Evolutionary conservation across 2,888 invertebrate genomes (phyloP), one percentile per base, ranked within the genome.

Genomic region (Spicauda simplicius): DNA sequence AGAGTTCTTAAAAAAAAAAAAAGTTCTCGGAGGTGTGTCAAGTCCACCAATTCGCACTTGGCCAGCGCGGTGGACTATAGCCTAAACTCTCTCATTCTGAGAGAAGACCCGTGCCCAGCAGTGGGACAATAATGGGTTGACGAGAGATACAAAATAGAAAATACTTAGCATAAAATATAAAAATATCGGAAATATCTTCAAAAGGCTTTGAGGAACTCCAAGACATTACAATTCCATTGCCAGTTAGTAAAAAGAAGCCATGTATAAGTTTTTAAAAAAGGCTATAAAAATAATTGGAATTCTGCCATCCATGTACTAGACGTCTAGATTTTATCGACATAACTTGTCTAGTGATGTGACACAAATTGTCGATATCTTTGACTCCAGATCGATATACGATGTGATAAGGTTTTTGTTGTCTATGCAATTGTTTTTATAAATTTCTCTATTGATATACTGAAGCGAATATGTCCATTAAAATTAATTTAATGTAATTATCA

Each of bases 261-360:
- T 57, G 48, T 57, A 30, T 12, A 33, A 20, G 57, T 30, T 50
- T 63, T 48, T 30, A 37, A 62, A 62, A 62, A 65, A 65, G 64
- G 20, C 25, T 59, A 59, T 65, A 41, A 65, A 64, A 62, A 67
- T 75, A 74, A 75, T 74, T 75, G 73, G 71, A 60, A 68, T 69
- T 71, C 69, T 72, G 70, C 64, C 65, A 52, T 60, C 69, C 60
- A 67, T 71, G 72, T 74, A 74, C 74, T 58, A 70, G 25, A 70
- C 69, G 41, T 71, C 70, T 70, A 74, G 73, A 73, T 73, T 68
- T 72, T 76, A 76, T 76, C 75, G 72, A 72, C 72, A 70, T 67
- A 70, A 68, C 71, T 72, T 75, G 78, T 80, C 80, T 85, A 87
- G 87, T 84, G 87, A 76, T 81, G 85, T 84, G 86, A 82, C 85